phyloP scores from a whole-genome alignment of 2,113 vertebrate species.

The Clarias batrachus region DNA sequence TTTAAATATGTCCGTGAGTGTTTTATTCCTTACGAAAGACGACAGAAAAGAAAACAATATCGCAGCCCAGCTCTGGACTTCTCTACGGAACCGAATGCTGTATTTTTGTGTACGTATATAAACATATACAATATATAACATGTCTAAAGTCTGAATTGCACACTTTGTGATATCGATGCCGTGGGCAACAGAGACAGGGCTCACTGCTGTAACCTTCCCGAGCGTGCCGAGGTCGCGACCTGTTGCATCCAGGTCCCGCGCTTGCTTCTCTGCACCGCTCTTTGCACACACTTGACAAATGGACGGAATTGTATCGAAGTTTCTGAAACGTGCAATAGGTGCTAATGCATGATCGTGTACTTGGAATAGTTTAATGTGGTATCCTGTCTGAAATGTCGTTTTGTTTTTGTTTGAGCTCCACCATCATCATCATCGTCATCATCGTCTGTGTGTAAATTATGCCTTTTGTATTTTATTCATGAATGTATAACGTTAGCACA shows the following conservation, averaged over 20 bases:
- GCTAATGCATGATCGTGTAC: constrained; percentile 67
- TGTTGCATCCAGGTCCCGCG: not conserved
- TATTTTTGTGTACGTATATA: constrained; percentile 22
- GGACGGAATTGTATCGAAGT: not conserved
- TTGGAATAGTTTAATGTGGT: constrained; percentile 48
- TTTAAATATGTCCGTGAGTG: too few relatives aligned
- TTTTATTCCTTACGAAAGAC: not conserved
- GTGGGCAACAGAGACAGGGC: constrained; percentile 46
- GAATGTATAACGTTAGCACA: constrained; percentile 37
- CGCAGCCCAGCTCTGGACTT: not conserved
- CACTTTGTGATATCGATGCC: constrained; percentile 43
- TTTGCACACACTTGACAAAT: constrained; percentile 18
- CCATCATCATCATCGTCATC: not conserved
- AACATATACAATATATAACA: constrained; percentile 29
- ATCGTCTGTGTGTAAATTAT: constrained; percentile 31
- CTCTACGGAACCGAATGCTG: constrained; percentile 24
- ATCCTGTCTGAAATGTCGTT: constrained; percentile 35
- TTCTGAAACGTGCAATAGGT: constrained; percentile 55
- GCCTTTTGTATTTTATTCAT: constrained; percentile 32
- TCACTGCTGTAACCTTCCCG: constrained; percentile 33
- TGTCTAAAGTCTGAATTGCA: constrained; percentile 18
- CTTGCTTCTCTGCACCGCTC: constrained; percentile 28
- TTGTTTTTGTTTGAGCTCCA: constrained; percentile 1
- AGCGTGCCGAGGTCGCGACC: constrained; percentile 18
- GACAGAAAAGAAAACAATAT: not conserved